Evolutionary conservation across 2,888 invertebrate species (phyloP), one percentile per base, ranked within the genome.

Genomic region (Melanostoma scalare): DNA sequence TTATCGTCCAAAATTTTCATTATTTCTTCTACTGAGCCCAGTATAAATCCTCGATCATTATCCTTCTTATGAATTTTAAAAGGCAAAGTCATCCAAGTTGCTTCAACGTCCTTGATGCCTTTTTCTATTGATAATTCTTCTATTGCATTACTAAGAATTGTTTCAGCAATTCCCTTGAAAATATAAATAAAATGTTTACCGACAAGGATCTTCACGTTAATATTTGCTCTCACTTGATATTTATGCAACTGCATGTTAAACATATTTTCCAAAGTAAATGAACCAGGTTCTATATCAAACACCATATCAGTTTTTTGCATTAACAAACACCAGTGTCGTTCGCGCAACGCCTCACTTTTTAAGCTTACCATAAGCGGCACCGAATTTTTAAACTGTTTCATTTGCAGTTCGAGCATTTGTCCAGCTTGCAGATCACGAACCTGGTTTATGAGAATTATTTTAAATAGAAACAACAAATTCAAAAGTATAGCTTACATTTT

Each of bases 101-200:
- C 95, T 68, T 95, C 94, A 0, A 98, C 94, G 60, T 97, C 96
- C 88, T 94, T 95, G 0, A 98, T 95, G 9, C 96, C 96, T 86
- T 95, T 95, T 90, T 98, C 98, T 87, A 98, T 97, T n/a, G 95
- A 94, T 88, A 97, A 92, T 90, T 98, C 98, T 92, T 97, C 97
- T 85, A 96, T 95, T 38, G 98, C 98, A 89, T 95, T 95, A 86
- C 94, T 96, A 35, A 98, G 95, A 71, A 98, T 97, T 89, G 95
- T 94, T 87, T 95, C 95, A 44, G 97, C 97, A 3, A 96, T 95
- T 0, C 97, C 91, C 89, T 89, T 68, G 48, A 36, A 20, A 9
- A 30, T 0, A 20, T 9, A 53, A 48, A 63, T 20, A 72, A 53
- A 72, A 63, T 68, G 56, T 35, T 69, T 35, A 53, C 46, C 35